Evolutionary conservation across 1,140 invertebrate genomes (phyloP).

Genomic region (Lepidurus packardi): DNA sequence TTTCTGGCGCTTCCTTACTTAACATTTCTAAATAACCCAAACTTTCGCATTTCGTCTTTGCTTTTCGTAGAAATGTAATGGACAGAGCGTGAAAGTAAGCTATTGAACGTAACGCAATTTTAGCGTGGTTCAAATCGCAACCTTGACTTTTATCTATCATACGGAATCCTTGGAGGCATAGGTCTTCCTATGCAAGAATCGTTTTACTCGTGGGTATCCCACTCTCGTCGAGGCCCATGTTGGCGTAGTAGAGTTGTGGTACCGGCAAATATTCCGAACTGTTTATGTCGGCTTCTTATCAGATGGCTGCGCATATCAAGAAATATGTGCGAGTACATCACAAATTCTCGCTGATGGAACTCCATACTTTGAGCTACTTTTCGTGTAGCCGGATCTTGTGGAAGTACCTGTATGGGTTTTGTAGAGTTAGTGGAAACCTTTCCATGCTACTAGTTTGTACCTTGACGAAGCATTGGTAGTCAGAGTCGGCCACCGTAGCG

Average conservation of each 20-base stretch:
- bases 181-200: slow-evolving; percentile 30
- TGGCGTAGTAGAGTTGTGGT: not conserved
- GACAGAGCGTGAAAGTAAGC: slow-evolving; percentile 32
- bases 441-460: not conserved
- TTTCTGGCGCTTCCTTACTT: not conserved
- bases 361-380: not conserved
- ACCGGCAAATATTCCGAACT: not conserved
- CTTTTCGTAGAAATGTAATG: not conserved
- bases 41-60: not conserved
- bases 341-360: not conserved
- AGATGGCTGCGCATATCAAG: not conserved
- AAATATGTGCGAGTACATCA: not conserved
- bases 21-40: not conserved
- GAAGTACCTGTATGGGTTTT: not conserved
- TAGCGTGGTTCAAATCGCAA: slow-evolving; percentile 31
- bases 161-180: slow-evolving; percentile 17
- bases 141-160: slow-evolving; percentile 30
- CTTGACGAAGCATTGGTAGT: not conserved
- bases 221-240: not conserved
- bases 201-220: slow-evolving; percentile 1
- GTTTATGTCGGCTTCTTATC: not conserved
- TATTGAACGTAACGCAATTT: slow-evolving; percentile 22
- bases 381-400: not conserved
- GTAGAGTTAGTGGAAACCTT: not conserved
- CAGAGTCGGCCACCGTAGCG: not conserved